These are phyloP conservation scores for Leontopithecus rosalia DNA, from an alignment of 2,797 vertebrate species.

Conservation along the genomic window DNA sequence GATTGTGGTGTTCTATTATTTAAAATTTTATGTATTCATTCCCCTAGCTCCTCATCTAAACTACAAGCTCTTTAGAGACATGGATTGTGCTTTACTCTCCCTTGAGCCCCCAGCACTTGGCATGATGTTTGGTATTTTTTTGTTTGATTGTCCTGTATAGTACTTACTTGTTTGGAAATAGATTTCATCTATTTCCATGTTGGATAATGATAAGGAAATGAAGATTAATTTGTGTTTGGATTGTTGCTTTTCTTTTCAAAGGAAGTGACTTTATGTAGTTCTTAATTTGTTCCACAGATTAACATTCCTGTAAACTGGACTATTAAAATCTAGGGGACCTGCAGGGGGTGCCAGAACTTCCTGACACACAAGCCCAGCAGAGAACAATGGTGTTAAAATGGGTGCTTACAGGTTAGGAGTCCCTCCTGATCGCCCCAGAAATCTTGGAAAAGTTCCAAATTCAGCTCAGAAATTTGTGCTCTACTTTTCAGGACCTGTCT, in stretches of 20 bases:
- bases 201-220: not conserved
- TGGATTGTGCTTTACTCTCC: not conserved
- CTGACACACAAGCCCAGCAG: not conserved
- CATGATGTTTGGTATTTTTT: not conserved
- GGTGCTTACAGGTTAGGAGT: not conserved
- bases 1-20: not conserved
- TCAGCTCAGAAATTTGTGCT: not conserved
- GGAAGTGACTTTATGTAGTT: conserved; percentile 20
- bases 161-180: not conserved
- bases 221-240: conserved; percentile 39
- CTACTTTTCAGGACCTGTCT: not conserved
- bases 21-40: not conserved
- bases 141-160: not conserved
- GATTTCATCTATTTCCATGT: not conserved
- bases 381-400: not conserved
- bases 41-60: not conserved
- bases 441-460: not conserved
- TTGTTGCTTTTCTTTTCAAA: not conserved
- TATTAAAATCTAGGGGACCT: not conserved
- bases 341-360: not conserved
- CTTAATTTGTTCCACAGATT: conserved; percentile 41
- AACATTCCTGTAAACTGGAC: conserved; percentile 11
- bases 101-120: not conserved
- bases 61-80: not conserved
- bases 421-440: not conserved